Conservation (phyloP, 2,888 invertebrate genomes). For the Saturnia japonica region DNA sequence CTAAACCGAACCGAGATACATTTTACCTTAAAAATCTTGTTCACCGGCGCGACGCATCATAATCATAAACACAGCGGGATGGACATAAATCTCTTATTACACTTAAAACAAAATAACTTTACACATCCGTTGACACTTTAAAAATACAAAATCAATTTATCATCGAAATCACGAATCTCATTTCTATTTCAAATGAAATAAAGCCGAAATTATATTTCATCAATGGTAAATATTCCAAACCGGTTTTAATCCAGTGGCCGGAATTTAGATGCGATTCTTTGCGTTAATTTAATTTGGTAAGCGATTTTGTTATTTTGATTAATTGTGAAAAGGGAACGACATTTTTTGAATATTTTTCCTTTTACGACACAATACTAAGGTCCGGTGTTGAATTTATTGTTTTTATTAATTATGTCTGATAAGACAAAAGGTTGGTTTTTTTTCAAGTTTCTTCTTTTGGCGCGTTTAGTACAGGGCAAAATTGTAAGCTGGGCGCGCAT, state of each 20-base stretch:
- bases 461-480: too few relatives aligned
- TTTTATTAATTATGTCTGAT: not conserved
- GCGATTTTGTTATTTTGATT: conserved; percentile 56
- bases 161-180: conserved; percentile 1
- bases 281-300: conserved; percentile 63
- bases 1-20: not conserved
- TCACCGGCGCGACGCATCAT: conserved; percentile 13
- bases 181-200: not conserved
- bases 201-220: not conserved
- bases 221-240: not conserved
- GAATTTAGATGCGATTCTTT: conserved; percentile 45
- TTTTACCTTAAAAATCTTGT: not conserved
- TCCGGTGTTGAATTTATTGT: conserved; percentile 6
- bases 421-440: too few relatives aligned
- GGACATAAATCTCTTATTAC: conserved; percentile 17
- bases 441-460: too few relatives aligned
- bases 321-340: conserved; percentile 51
- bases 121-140: conserved; percentile 28
- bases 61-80: not conserved
- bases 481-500: too few relatives aligned
- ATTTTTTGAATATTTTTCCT: conserved; percentile 49
- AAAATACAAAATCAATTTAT: conserved; percentile 16
- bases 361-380: not conserved
- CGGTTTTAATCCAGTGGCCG: conserved; percentile 43
- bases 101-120: conserved; percentile 23